phyloP scores from a whole-genome alignment of 2,888 invertebrate genomes.

The Mesorhabditis spiculigera region DNA sequence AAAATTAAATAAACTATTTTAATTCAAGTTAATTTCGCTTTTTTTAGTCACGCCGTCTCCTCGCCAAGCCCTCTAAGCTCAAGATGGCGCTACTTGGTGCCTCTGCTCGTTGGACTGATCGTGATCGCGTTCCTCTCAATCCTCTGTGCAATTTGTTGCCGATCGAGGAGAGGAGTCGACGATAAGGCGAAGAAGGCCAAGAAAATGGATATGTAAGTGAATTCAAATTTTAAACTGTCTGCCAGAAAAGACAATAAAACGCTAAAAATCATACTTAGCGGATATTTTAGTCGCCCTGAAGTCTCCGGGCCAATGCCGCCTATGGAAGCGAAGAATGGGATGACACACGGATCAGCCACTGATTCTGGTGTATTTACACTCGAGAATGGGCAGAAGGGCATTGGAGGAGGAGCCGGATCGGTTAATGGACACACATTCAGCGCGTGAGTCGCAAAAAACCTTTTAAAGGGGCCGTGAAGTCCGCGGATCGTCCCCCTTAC shows the following conservation, averaged over 20 bases:
- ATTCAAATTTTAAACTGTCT: neutral
- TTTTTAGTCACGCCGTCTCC: neutral
- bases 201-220: neutral
- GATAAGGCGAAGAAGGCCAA: neutral
- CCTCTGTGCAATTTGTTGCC: conserved; percentile 9
- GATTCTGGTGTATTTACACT: conserved; percentile 49
- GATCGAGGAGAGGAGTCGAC: conserved; percentile 1
- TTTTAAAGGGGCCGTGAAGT: too few species aligned
- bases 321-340: conserved; percentile 34
- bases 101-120: conserved; percentile 27
- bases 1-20: too few species aligned
- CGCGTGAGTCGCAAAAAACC: conserved; percentile 11
- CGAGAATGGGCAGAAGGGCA: conserved; percentile 13
- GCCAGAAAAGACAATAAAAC: too few species aligned
- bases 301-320: conserved; percentile 24
- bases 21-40: neutral
- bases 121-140: conserved; percentile 20
- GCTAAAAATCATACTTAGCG: too few species aligned
- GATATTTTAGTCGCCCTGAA: conserved; percentile 15
- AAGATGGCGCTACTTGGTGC: conserved; percentile 17
- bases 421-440: conserved; percentile 20
- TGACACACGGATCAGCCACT: conserved; percentile 42
- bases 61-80: conserved; percentile 7
- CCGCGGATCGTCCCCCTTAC: neutral
- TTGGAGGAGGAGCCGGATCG: neutral